Base-by-base conservation (phyloP, 2,113 vertebrate genomes). In the Verasper variegatus region DNA sequence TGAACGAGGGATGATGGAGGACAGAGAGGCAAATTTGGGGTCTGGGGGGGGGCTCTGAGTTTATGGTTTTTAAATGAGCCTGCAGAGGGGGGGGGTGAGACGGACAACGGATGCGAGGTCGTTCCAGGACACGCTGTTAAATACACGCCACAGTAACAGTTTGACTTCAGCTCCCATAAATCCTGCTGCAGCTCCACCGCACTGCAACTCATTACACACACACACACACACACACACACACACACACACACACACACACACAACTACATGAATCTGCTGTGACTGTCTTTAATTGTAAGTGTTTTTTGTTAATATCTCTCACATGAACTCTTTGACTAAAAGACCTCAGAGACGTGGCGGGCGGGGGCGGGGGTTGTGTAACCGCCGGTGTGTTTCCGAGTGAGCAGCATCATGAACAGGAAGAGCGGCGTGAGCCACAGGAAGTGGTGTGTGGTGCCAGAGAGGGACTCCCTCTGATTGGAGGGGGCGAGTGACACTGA, bases 401-500 rank as follows among this genome's bases (percentile, higher is more conserved):
- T 14, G 20, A n/a, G 42, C 8, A 3, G 8, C 8, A 35, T 67
- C 65, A 57, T 80, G 72, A 71, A 71, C 76, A 77, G 82, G 78
- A 86, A 71, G 73, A 42, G 54, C 59, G 58, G 69, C 21, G 58
- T n/a, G 52, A 67, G 24, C 73, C 47, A 11, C 73, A 83, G 86
- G 84, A 84, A 82, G 87, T 68, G 58, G 75, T 68, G 37, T 23
- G 21, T 9, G 6, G n/a, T 76, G 87, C 87, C 87, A 87, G 64
- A 76, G 74, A 76, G 87, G 87, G 68, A 89, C 66, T 80, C 85
- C 84, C 80, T 85, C 76, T 68, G 82, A 82, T 51, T 49, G 73
- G 69, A 65, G 84, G 75, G 78, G 68, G 70, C n/a, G 74, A 67
- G 69, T 0, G 66, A 56, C 59, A 80, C 37, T 4, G 60, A 67